phyloP scores from a whole-genome alignment of 2,113 vertebrate species.

The Nanorana parkeri region DNA sequence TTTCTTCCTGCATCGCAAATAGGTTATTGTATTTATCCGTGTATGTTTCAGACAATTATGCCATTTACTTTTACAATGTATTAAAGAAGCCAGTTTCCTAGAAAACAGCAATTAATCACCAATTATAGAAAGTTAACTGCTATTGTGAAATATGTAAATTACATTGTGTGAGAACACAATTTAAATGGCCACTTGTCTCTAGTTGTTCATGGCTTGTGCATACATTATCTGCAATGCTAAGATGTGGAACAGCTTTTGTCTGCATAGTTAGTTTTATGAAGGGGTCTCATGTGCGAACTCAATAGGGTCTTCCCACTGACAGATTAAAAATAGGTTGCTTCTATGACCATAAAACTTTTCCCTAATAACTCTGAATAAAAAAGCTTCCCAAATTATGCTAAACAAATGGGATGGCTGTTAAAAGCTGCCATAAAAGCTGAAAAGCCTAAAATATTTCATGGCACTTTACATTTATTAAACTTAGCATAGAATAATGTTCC shows the following conservation, averaged over 20 bases:
- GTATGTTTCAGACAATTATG: too few relatives aligned
- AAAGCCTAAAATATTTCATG: constrained; percentile 31
- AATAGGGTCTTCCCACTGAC: constrained; percentile 31
- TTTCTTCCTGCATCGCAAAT: too few relatives aligned
- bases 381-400: constrained; percentile 29
- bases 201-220: constrained; percentile 34
- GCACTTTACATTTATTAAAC: constrained; percentile 28
- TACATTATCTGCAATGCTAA: constrained; percentile 22
- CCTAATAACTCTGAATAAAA: constrained; percentile 47
- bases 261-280: constrained; percentile 43
- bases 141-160: constrained; percentile 37
- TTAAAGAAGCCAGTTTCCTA: neutral
- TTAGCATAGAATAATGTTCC: too few relatives aligned
- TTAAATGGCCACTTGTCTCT: constrained; percentile 40
- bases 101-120: constrained; percentile 39
- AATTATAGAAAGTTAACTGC: constrained; percentile 30
- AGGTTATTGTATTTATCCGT: too few relatives aligned
- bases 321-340: constrained; percentile 44
- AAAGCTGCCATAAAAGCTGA: constrained; percentile 44
- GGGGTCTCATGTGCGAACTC: constrained; percentile 41
- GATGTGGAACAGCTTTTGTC: constrained; percentile 7
- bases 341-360: constrained; percentile 50
- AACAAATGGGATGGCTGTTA: constrained; percentile 16
- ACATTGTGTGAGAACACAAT: constrained; percentile 21
- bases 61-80: constrained; percentile 5